Percentiles rank a stretch among this genome's conserved stretches.
Conservation (phyloP, 2,797 vertebrate genomes). For the Pangasius sanitwongsei region DNA sequence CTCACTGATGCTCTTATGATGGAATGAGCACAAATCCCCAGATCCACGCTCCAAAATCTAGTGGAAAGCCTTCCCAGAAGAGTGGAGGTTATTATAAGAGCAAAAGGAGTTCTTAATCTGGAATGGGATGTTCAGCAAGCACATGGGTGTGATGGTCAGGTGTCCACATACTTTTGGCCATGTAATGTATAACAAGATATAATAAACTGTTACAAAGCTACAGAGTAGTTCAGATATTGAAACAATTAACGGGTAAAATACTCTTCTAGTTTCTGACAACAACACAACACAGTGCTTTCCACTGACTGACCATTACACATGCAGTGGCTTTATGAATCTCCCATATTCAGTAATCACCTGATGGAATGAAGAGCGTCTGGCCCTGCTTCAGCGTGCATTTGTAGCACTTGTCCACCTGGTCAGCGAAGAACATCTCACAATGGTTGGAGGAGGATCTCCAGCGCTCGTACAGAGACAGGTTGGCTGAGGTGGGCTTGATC, state of each 20-base stretch:
- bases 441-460: conserved; percentile 97
- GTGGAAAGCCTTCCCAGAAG: neutral
- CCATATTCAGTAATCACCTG: conserved; percentile 78
- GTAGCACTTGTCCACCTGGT: conserved; percentile 99
- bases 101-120: neutral
- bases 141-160: neutral
- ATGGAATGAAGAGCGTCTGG: conserved; percentile 95
- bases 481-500: conserved; percentile 96
- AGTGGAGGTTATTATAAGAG: neutral
- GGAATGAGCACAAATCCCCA: neutral
- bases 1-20: neutral
- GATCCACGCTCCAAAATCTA: neutral
- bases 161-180: neutral
- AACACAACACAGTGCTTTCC: neutral
- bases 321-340: neutral
- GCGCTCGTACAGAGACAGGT: conserved; percentile 95
- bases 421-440: conserved; percentile 98
- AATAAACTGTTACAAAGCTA: neutral
- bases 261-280: neutral
- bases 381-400: conserved; percentile 96
- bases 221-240: neutral
- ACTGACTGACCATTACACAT: neutral
- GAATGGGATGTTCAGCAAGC: neutral
- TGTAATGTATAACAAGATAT: neutral
- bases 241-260: neutral